These are phyloP conservation scores for Kradibia gibbosae DNA, from an alignment of 1,140 invertebrate species.

Conservation along the genomic window DNA sequence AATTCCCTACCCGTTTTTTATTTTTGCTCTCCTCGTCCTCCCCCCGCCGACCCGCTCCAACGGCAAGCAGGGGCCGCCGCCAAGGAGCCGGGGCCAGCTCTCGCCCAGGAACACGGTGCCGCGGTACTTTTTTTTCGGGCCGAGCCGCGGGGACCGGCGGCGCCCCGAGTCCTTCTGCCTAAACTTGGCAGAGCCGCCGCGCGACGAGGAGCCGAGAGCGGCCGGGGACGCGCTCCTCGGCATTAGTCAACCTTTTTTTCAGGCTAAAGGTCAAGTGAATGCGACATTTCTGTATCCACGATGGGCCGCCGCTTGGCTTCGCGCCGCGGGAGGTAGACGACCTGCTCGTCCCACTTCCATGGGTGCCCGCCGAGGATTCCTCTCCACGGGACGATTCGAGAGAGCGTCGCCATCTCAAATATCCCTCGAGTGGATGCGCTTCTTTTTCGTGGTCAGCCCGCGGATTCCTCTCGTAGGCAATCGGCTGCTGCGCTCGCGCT, in stretches of 20 bases:
- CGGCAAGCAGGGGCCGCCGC: not conserved
- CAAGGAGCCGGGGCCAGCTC: no score
- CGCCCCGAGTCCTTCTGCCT: not conserved
- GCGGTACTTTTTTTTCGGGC: no score
- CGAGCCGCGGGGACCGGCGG: no score
- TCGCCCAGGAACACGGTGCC: no score
- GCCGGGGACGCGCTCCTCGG: not conserved
- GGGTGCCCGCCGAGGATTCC: not conserved
- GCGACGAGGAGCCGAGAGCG: not conserved
- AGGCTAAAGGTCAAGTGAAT: conserved; percentile 33
- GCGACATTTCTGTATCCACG: conserved; percentile 4
- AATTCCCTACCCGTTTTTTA: not conserved
- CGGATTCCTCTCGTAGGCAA: not conserved
- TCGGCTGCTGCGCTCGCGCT: no score
- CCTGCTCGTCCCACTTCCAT: conserved; percentile 14
- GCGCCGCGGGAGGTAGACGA: not conserved
- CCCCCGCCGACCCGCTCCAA: not conserved
- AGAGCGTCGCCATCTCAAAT: not conserved
- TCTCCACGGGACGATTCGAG: not conserved
- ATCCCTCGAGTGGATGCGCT: not conserved
- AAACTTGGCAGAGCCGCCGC: no score
- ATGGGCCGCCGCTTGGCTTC: no score
- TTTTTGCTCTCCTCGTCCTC: no score
- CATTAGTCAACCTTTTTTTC: conserved; percentile 19
- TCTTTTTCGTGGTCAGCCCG: not conserved